Percentiles rank a stretch among this genome's conserved stretches.
phyloP scores from a whole-genome alignment of 2,888 invertebrate genomes.

The Dryomyza anilis region DNA sequence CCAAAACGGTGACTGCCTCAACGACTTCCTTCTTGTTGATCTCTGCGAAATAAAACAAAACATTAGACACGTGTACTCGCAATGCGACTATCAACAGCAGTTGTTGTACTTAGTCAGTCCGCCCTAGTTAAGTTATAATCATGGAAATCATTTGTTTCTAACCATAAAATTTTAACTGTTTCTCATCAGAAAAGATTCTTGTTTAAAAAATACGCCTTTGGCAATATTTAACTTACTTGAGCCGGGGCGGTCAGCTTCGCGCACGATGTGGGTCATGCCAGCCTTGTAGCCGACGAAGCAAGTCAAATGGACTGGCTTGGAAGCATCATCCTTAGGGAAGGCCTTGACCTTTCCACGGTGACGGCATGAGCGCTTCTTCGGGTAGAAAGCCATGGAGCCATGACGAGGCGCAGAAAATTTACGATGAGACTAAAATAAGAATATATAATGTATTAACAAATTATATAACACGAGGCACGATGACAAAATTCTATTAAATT shows the following conservation, averaged over 20 bases:
- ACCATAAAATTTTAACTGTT: slow-evolving; percentile 56
- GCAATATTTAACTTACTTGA: slow-evolving; percentile 88
- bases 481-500: too few relatives aligned
- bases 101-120: slow-evolving; percentile 56
- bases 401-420: slow-evolving; percentile 99
- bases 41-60: slow-evolving; percentile 67
- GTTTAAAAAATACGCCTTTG: background rate
- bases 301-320: slow-evolving; percentile 96
- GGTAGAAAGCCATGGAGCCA: slow-evolving; percentile 99
- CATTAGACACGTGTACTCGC: background rate
- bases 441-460: background rate
- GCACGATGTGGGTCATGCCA: slow-evolving; percentile 99
- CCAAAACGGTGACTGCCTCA: slow-evolving; percentile 97
- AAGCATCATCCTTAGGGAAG: slow-evolving; percentile 97
- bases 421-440: slow-evolving; percentile 86
- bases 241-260: slow-evolving; percentile 98
- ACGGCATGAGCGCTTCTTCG: slow-evolving; percentile 94
- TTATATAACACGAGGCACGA: too few relatives aligned
- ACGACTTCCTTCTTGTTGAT: slow-evolving; percentile 99
- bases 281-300: slow-evolving; percentile 99
- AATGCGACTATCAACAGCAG: background rate
- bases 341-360: slow-evolving; percentile 99
- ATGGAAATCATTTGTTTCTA: slow-evolving; percentile 57
- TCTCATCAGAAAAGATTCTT: slow-evolving; percentile 49
- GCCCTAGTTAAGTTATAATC: slow-evolving; percentile 62